A percentile compares a stretch with the other conserved stretches of the same genome.
Evolutionary conservation across 64 coral and sea anemone genomes (phyloP).

Genomic region (Pachyseris speciosa): DNA sequence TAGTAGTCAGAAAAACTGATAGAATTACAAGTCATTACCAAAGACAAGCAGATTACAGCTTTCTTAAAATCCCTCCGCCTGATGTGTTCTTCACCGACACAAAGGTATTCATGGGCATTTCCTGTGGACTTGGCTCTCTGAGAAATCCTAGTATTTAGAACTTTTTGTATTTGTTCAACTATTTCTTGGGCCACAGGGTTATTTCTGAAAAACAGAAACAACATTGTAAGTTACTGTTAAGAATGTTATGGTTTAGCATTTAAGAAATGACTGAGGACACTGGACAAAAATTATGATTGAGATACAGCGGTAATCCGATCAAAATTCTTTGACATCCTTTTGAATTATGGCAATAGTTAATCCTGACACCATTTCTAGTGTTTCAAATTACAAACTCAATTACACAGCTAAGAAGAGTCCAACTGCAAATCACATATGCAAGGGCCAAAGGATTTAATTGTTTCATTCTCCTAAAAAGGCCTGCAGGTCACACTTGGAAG

Average conservation of each 20-base stretch:
- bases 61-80: constrained; percentile 56
- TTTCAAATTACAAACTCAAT: too few species aligned
- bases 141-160: constrained; percentile 15
- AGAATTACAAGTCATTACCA: constrained; percentile 41
- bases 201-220: constrained; percentile 8
- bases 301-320: neutral
- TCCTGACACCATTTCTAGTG: too few species aligned
- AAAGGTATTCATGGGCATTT: constrained; percentile 35
- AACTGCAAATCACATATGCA: too few species aligned
- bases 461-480: neutral
- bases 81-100: constrained; percentile 29
- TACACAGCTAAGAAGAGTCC: too few species aligned
- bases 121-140: constrained; percentile 11
- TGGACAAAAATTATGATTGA: too few species aligned
- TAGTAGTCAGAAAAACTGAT: too few species aligned
- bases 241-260: neutral
- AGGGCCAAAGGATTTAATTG: too few species aligned
- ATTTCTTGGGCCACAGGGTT: constrained; percentile 29
- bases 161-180: constrained; percentile 31
- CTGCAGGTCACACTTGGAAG: too few species aligned
- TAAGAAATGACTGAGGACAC: too few species aligned
- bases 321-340: neutral
- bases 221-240: neutral
- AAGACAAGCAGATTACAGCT: constrained; percentile 42
- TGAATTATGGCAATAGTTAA: too few species aligned